Base-by-base conservation (phyloP, 2,888 invertebrate genomes). In the Listrodromus nycthemerus region DNA sequence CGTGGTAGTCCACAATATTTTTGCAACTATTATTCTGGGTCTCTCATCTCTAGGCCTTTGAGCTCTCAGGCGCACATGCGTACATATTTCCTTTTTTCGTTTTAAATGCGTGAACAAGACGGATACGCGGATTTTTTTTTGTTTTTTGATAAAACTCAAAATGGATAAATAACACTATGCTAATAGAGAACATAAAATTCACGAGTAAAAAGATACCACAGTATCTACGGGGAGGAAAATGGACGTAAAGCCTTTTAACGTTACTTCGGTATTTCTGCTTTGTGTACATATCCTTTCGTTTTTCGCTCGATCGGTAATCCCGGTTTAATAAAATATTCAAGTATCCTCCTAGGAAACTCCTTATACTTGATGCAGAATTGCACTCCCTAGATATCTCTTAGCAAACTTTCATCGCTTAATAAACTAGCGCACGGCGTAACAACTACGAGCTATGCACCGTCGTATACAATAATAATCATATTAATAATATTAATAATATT, bases 1-100 rank as follows among this genome's bases (percentile, higher is more conserved):
- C 63, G 33, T 52, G 55, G 73, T 24, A 58, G 48, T 83, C 30
- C 63, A 70, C 48, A n/a, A 65, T 37, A 75, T 80, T 19, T 30
- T 73, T 19, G 61, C 45, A 41, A 45, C 50, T 37, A 48, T 27
- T 73, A 61, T 33, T 21, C 69, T 75, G 24, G 30, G 45, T 69
- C 27, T 76, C 27, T 76, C 70, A 27, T 67, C 30, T 80, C 83
- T 90, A 90, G 90, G 91, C 90, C 90, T 88, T 88, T 85, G 87
- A 90, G 90, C 91, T 91, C 90, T 90, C 92, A 91, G 91, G 90
- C 88, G 88, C 89, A 55, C 82, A 61, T 77, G 69, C 76, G 58
- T 83, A 78, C 71, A 71, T 80, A 52, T 69, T 70, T 73, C 16
- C 16, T 16, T 30, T 58, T 58, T 41, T 41, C 41, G 13, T 13